These are phyloP conservation scores for Hetaerina titia DNA, from an alignment of 2,888 invertebrate species.

Conservation along the genomic window DNA sequence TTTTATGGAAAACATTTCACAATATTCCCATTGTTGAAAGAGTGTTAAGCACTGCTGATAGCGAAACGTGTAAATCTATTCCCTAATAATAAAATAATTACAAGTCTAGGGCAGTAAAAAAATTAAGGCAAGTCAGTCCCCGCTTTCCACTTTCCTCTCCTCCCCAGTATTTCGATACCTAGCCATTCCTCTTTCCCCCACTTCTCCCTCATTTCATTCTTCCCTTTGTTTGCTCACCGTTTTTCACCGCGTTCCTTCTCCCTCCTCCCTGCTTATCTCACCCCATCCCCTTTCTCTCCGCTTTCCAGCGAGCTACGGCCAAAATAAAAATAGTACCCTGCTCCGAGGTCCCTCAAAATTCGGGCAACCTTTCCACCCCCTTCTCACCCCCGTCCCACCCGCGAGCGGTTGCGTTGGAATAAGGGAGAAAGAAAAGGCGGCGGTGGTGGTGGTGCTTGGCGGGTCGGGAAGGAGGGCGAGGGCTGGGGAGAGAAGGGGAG, in stretches of 20 bases:
- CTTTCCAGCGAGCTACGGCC: neutral
- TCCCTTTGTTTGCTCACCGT: constrained; percentile 7
- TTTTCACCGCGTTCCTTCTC: neutral
- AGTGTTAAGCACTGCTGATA: no score
- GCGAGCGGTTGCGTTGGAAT: neutral
- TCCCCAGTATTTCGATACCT: neutral
- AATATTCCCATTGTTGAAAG: no score
- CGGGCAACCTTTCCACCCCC: neutral
- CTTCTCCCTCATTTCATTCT: neutral
- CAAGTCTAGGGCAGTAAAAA: neutral
- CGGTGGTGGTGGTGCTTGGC: neutral
- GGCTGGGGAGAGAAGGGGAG: neutral
- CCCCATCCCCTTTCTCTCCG: neutral
- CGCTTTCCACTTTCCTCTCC: neutral
- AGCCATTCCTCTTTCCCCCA: neutral
- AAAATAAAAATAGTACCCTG: neutral
- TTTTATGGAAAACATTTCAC: no score
- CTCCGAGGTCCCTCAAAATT: neutral
- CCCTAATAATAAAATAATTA: neutral
- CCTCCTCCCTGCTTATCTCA: neutral
- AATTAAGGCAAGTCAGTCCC: neutral
- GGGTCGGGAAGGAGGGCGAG: neutral
- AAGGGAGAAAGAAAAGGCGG: neutral
- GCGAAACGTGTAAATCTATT: neutral
- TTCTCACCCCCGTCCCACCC: neutral